Base-by-base conservation (phyloP, 2,797 vertebrate genomes). In the Falco biarmicus region DNA sequence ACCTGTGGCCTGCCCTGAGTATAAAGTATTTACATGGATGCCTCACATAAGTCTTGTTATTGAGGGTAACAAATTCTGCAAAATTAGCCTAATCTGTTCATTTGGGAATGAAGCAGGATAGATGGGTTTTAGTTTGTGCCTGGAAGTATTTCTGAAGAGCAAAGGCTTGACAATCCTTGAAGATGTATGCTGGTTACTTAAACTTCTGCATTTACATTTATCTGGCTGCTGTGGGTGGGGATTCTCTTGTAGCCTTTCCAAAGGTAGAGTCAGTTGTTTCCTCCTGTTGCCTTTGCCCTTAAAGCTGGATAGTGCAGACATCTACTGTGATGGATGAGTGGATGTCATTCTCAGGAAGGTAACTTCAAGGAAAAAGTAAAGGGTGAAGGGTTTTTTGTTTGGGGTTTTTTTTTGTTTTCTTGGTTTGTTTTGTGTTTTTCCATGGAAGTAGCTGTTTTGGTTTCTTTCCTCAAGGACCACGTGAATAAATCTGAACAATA, bases 401-500 rank as follows among this genome's bases (percentile, higher is more conserved):
- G 43, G 41, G 41, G 3, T 15, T 19, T 6, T 26, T 3, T 8
- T 10, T 32, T 6, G 0, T 57, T 63, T 22, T 29, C 25, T 12
- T 57, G n/a, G 21, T 83, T 45, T 19, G 45, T 45, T 45, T 45
- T 45, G 45, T 45, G 45, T 45, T 45, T 45, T 45, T 45, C 45
- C 82, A 76, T 71, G 94, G 94, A 93, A 71, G 64, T 74, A 74
- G 70, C 81, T 91, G 53, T 70, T 95, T 89, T 89, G 41, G 64
- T 92, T 94, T 89, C 56, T 78, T 91, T 94, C 90, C 63, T 93
- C n/a, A 66, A 90, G 71, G 90, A 92, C 86, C 77, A 75, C 65
- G 71, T 89, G 92, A 95, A 90, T 75, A 97, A 90, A 89, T 74
- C n/a, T 83, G 88, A 95, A 96, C 94, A 96, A 96, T 95, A 32